Conservation (phyloP, 2,888 invertebrate genomes). For the Drosophila barbarae region DNA sequence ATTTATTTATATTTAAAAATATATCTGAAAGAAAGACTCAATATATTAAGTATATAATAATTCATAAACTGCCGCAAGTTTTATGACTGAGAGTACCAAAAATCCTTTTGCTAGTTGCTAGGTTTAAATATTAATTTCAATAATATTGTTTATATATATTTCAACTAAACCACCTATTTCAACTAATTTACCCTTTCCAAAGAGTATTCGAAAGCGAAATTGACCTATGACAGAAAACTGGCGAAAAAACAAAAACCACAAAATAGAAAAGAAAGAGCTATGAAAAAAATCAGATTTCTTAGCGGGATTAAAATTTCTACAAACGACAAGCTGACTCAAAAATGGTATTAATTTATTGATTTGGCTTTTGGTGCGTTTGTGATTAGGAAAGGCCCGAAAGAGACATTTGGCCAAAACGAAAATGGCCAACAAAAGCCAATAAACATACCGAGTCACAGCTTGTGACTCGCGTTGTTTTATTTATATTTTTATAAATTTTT, state of each 20-base stretch:
- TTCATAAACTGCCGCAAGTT: no score
- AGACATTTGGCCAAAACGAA: constrained; percentile 19
- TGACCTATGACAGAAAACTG: constrained; percentile 56
- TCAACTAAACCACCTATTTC: background rate
- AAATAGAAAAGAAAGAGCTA: constrained; percentile 14
- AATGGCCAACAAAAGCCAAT: constrained; percentile 29
- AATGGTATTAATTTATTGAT: constrained; percentile 32
- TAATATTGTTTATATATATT: background rate
- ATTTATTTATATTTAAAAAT: background rate
- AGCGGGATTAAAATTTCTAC: constrained; percentile 36
- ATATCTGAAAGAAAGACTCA: background rate
- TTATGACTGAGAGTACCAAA: no score
- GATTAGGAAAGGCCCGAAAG: constrained; percentile 18
- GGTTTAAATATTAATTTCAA: background rate
- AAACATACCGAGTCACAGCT: constrained; percentile 32
- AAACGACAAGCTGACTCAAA: constrained; percentile 9
- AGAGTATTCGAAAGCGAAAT: constrained; percentile 50
- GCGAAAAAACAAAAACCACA: constrained; percentile 26
- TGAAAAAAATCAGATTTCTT: constrained; percentile 29
- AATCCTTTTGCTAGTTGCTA: no score
- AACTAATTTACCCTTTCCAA: background rate
- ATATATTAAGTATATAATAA: no score
- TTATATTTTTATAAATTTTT: background rate
- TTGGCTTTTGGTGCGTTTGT: constrained; percentile 1
- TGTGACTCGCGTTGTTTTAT: constrained; percentile 17